Evolutionary conservation across 2,888 invertebrate species (phyloP).

Genomic region (Xestia rhomboidea): DNA sequence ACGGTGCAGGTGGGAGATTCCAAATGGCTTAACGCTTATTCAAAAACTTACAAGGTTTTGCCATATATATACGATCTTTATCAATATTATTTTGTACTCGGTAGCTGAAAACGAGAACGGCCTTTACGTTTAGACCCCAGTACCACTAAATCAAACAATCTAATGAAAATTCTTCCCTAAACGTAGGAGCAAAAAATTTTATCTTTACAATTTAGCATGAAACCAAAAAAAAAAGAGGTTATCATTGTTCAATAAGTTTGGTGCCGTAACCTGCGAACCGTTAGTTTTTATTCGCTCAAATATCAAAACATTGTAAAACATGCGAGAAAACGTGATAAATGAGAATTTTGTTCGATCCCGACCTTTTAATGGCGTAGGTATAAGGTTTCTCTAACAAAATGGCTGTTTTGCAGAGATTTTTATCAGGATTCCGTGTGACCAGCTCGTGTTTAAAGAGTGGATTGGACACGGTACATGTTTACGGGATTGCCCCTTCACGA

Average conservation of each 20-base stretch:
- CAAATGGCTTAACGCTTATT: constrained; percentile 3
- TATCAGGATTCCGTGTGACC: constrained; percentile 17
- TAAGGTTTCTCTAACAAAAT: constrained; percentile 28
- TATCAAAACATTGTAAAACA: constrained; percentile 27
- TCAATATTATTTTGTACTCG: neutral
- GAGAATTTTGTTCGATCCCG: constrained; percentile 14
- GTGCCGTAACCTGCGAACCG: neutral
- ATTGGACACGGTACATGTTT: neutral
- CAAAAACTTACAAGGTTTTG: constrained; percentile 1
- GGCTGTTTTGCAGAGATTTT: constrained; percentile 1
- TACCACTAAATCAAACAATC: neutral
- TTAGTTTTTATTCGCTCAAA: constrained; percentile 32
- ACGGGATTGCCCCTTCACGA: neutral
- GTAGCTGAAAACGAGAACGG: neutral
- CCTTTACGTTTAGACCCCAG: neutral
- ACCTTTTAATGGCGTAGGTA: constrained; percentile 8
- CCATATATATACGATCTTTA: neutral
- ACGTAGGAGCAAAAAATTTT: neutral
- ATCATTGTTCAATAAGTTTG: constrained; percentile 11
- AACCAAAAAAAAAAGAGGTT: constrained; percentile 1
- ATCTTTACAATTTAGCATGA: constrained; percentile 39
- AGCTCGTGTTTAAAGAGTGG: neutral
- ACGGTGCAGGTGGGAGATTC: constrained; percentile 27
- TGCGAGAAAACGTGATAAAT: constrained; percentile 26
- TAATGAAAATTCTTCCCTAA: neutral